These are phyloP conservation scores for Eristalis tenax DNA, from an alignment of 2,888 invertebrate species.

Conservation along the genomic window DNA sequence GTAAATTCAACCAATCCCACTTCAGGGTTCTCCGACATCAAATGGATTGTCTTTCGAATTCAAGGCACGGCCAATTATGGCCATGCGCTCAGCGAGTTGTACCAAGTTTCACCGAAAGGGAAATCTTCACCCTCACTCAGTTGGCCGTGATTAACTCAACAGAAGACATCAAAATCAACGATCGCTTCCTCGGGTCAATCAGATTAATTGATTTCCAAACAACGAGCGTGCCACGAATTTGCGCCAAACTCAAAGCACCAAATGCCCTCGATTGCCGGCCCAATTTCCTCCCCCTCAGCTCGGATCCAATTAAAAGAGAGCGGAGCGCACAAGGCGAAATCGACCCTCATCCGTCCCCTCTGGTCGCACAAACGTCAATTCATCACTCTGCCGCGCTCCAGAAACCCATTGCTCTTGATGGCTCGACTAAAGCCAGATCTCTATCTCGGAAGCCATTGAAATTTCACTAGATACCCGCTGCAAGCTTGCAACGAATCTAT, in stretches of 20 bases:
- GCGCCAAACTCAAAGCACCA: slow-evolving; percentile 24
- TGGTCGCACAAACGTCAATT: neutral
- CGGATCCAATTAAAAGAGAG: slow-evolving; percentile 60
- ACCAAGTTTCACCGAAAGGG: no score
- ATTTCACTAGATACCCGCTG: neutral
- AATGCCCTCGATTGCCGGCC: slow-evolving; percentile 36
- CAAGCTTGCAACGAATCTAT: neutral
- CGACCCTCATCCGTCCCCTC: slow-evolving; percentile 50
- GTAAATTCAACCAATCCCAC: no score
- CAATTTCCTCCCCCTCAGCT: slow-evolving; percentile 8
- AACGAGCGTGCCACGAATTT: slow-evolving; percentile 41
- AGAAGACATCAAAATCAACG: neutral
- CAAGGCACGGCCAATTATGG: no score
- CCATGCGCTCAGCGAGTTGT: no score
- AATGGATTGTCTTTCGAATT: no score
- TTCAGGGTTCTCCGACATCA: no score
- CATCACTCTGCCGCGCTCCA: slow-evolving; percentile 24
- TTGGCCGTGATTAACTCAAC: no score
- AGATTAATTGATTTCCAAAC: slow-evolving; percentile 41
- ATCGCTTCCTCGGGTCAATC: slow-evolving; percentile 26
- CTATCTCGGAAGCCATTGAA: slow-evolving; percentile 36
- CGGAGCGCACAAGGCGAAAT: slow-evolving; percentile 25
- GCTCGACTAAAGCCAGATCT: slow-evolving; percentile 38
- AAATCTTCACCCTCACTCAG: no score
- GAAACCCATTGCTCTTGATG: slow-evolving; percentile 66